Evolutionary conservation across 2,888 invertebrate species (phyloP), one percentile per base, ranked within the genome.

Genomic region (Emesis furor): DNA sequence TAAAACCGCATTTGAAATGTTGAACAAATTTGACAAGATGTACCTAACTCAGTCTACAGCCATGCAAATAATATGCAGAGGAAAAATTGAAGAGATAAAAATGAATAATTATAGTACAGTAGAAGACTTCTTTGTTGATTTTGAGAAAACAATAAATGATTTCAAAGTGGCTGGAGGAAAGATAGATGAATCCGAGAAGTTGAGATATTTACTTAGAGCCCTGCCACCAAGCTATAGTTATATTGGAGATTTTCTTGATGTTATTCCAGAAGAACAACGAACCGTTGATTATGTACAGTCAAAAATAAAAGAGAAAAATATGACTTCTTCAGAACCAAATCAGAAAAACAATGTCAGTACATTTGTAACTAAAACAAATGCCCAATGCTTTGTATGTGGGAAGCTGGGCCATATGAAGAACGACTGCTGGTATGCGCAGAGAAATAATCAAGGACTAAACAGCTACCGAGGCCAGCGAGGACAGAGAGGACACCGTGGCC

Each of bases 231-330:
- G 86, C 32, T 90, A 89, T 73, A 89, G 89, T 81, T 89, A 88
- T 74, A 90, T 90, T 69, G 88, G 89, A 82, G 89, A 90, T 85
- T 90, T 90, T 73, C 51, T 89, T 46, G 89, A 89, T 83, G 87
- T 89, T 1, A 87, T 89, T 78, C 89, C 89, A 69, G 88, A 89
- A 79, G 85, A 89, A 86, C 85, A 89, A 84, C 79, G 83, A 86
- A 89, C 88, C 68, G 87, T 89, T 14, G 87, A 89, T 65, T 88
- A 90, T 82, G 80, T 88, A 78, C 4, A 39, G 1, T 85, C 79
- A 30, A 89, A 89, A 85, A 89, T 89, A 83, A 90, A 89, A 78
- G 85, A 78, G 85, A 86, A 76, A 88, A 89, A 83, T 87, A 87
- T 88, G 79, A 72, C 75, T 55, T 17, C 69, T 68, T 76, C 46